Evolutionary conservation across 2,888 invertebrate species (phyloP), one percentile per base, ranked within the genome.

Genomic region (Abrostola triplasia): DNA sequence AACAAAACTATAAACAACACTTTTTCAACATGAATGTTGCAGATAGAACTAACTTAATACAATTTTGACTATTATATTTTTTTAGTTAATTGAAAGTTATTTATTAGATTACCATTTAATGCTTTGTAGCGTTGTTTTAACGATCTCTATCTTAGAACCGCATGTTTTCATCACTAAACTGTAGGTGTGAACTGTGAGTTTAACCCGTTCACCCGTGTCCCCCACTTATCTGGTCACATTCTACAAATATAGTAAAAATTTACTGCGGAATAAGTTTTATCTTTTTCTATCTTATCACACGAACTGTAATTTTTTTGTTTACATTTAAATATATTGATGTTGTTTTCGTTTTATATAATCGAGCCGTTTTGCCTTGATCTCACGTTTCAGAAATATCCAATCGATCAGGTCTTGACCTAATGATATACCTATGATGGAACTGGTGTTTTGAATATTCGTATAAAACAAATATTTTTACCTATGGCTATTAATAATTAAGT

Each of bases 201-300:
- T 67, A 68, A 63, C 65, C 64, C 63, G 69, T 68, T 76, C 77
- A 79, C 79, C 76, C 76, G 56, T 59, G 67, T 66, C 61, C 67
- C 68, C 56, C 67, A 52, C 55, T 79, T 81, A 80, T 81, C 81
- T 67, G 54, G 61, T 66, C 57, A 73, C 66, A 77, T 80, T 77
- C 72, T 64, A 70, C 55, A 72, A 73, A 82, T 70, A 70, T 67
- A 70, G 64, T 66, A 70, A 69, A 80, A 75, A 65, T 24, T 70
- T 74, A 79, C 80, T 79, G 81, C 82, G 83, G 76, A 84, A 78
- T 84, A 84, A 55, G 55, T 66, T 76, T 80, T 82, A 77, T 83
- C 77, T 64, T 62, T 60, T 63, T 47, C 55, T 83, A 83, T 84
- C 84, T 84, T 84, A 84, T 82, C 82, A 61, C 37, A 50, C 60